Evolutionary conservation across 2,113 vertebrate species (phyloP).

Genomic region (Colaptes auratus): DNA sequence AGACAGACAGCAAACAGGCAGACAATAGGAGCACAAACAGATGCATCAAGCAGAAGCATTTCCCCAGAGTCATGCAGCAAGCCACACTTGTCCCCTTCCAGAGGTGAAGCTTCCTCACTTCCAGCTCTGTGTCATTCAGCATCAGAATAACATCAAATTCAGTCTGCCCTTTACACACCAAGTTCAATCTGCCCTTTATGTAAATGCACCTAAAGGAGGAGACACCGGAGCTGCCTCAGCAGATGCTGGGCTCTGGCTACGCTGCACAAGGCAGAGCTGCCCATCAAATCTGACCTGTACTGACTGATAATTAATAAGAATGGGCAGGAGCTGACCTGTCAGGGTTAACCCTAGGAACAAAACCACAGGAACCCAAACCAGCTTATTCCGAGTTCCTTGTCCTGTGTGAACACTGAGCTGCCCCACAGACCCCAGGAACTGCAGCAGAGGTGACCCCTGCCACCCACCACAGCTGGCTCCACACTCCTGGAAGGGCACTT

Average conservation of each 20-base stretch:
- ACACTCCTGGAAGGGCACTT: background rate
- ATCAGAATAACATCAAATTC: background rate
- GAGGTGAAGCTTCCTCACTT: background rate
- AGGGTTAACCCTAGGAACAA: background rate
- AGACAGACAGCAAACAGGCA: background rate
- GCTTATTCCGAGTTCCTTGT: accelerated
- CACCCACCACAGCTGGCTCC: background rate
- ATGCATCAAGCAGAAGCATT: background rate
- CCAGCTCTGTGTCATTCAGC: background rate
- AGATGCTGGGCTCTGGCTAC: background rate
- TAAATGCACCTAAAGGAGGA: background rate
- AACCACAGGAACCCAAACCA: background rate
- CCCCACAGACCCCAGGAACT: accelerated
- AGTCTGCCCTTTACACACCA: background rate
- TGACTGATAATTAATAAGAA: background rate
- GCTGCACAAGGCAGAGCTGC: background rate
- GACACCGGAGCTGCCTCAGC: background rate
- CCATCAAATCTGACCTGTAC: background rate
- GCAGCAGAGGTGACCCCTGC: background rate
- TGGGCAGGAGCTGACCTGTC: background rate
- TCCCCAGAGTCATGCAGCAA: background rate
- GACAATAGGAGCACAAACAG: background rate
- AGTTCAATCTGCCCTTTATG: background rate
- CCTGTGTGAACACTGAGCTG: background rate
- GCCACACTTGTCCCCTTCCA: background rate